Evolutionary conservation across 2,888 invertebrate genomes (phyloP).

Genomic region (Mesorhabditis spiculigera): DNA sequence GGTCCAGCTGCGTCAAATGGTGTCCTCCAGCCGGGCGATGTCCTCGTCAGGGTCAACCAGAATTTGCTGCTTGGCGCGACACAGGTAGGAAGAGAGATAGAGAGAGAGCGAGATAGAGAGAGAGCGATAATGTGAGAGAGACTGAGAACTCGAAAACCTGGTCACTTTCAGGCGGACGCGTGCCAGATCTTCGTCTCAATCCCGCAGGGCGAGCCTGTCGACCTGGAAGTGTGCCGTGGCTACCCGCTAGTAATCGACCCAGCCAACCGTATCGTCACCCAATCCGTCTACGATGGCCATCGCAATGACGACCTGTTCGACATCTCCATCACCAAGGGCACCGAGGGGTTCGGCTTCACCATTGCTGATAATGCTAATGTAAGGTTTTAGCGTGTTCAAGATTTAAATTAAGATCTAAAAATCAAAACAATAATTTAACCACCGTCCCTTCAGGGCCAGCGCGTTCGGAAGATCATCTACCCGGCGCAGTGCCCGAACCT

Average conservation of each 20-base stretch:
- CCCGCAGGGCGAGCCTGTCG: slow-evolving; percentile 79
- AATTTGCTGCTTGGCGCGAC: slow-evolving; percentile 85
- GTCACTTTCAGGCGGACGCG: slow-evolving; percentile 71
- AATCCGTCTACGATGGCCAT: slow-evolving; percentile 47
- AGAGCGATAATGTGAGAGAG: neutral
- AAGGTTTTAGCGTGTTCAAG: slow-evolving; percentile 1
- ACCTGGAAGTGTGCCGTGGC: slow-evolving; percentile 83
- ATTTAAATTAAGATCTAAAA: neutral
- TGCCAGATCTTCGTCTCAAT: slow-evolving; percentile 93
- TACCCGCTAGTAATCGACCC: slow-evolving; percentile 93
- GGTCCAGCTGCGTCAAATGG: slow-evolving; percentile 95
- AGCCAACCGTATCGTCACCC: slow-evolving; percentile 63
- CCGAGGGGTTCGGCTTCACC: slow-evolving; percentile 94
- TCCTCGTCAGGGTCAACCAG: slow-evolving; percentile 85
- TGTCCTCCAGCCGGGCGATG: slow-evolving; percentile 76
- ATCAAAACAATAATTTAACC: neutral
- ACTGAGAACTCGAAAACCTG: neutral
- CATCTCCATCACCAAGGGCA: slow-evolving; percentile 73
- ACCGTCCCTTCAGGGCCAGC: slow-evolving; percentile 72
- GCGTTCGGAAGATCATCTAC: slow-evolving; percentile 76
- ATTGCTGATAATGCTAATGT: slow-evolving; percentile 82
- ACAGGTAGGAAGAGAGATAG: too few species aligned
- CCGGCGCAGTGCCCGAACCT: slow-evolving; percentile 82
- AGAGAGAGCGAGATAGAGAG: neutral
- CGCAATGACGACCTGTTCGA: slow-evolving; percentile 58